Evolutionary conservation across 2,113 vertebrate species (phyloP).

Genomic region (Rhombomys opimus): DNA sequence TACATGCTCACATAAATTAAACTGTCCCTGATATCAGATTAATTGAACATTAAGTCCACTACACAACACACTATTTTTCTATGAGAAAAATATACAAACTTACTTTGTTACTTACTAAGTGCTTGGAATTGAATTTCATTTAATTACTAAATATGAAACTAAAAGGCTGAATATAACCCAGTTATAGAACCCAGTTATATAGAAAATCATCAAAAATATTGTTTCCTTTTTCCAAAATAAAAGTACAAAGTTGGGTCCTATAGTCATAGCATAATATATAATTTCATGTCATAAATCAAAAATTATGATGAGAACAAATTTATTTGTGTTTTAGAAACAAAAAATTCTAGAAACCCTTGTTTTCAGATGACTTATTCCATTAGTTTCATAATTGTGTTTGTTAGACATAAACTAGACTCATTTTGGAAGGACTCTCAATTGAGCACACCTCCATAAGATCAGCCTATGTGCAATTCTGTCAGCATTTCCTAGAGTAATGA

Average conservation of each 20-base stretch:
- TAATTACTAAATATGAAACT: neutral
- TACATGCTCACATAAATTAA: neutral
- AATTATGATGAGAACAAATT: neutral
- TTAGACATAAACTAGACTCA: neutral
- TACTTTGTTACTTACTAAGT: neutral
- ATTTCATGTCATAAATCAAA: neutral
- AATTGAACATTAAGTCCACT: neutral
- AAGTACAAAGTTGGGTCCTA: neutral
- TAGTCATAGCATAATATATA: neutral
- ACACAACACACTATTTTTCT: neutral
- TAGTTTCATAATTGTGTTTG: neutral
- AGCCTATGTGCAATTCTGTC: neutral
- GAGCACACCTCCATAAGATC: neutral
- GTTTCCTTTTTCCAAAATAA: neutral
- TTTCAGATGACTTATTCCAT: neutral
- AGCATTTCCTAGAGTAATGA: neutral
- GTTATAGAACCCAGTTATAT: accelerated
- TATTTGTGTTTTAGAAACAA: neutral
- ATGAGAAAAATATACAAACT: neutral
- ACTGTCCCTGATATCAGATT: neutral
- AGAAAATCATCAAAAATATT: neutral
- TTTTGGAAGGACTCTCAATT: neutral
- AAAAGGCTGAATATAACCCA: neutral
- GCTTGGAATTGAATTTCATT: neutral
- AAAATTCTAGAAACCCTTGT: neutral